Percentiles rank a stretch among this genome's conserved stretches.
Conservation (phyloP, 2,888 invertebrate species). For the Eupithecia subfuscata region DNA sequence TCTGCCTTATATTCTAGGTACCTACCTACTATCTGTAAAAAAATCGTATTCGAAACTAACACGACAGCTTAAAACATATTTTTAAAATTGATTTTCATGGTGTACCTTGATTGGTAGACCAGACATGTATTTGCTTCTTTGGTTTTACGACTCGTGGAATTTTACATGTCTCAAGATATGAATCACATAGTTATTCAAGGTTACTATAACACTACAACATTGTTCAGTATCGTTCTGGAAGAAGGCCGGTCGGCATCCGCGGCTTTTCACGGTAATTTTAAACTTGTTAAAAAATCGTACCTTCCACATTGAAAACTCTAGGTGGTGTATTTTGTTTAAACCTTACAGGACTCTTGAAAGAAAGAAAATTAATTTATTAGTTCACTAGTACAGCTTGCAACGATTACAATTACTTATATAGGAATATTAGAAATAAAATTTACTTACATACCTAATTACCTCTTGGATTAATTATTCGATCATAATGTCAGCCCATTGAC, state of each 20-base stretch:
- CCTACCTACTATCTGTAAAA: too few species aligned
- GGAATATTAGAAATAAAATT: too few species aligned
- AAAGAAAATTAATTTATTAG: too few species aligned
- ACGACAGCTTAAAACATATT: neutral
- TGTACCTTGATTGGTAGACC: slow-evolving; percentile 11
- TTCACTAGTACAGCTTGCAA: too few species aligned
- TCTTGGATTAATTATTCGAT: too few species aligned
- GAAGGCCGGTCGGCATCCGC: slow-evolving; percentile 2
- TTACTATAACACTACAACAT: slow-evolving; percentile 17
- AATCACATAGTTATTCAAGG: slow-evolving; percentile 30
- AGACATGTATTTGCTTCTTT: slow-evolving; percentile 19
- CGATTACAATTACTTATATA: too few species aligned
- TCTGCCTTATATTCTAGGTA: neutral
- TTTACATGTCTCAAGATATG: slow-evolving; percentile 32
- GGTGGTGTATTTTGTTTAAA: neutral
- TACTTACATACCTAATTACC: too few species aligned
- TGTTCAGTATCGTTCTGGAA: slow-evolving; percentile 14
- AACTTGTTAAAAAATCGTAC: neutral
- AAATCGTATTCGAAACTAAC: neutral
- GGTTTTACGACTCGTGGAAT: slow-evolving; percentile 36
- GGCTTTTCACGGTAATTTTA: slow-evolving; percentile 7
- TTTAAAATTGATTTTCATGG: neutral
- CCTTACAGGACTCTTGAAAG: too few species aligned
- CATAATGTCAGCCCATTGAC: too few species aligned
- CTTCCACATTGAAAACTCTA: neutral